Conservation (phyloP, 1,140 invertebrate genomes). For the Teleogryllus occipitalis region DNA sequence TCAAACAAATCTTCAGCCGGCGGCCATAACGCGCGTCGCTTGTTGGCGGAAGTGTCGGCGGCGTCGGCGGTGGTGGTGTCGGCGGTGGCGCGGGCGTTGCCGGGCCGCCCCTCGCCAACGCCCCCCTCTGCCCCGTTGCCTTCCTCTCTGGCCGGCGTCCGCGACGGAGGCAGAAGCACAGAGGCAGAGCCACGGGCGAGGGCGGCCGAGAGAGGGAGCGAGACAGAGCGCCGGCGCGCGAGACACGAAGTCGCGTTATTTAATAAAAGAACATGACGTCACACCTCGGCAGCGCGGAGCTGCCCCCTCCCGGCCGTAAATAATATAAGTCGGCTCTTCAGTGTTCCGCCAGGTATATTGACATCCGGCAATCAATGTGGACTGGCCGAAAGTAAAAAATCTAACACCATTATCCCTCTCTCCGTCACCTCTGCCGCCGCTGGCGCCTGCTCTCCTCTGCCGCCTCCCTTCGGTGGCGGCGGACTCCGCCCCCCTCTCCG, state of each 20-base stretch:
- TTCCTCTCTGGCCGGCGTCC: no score
- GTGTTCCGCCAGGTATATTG: conserved; percentile 3
- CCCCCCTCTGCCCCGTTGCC: no score
- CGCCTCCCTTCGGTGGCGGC: not conserved
- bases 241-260: not conserved
- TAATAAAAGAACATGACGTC: conserved; percentile 5
- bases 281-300: not conserved
- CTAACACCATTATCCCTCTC: conserved; percentile 3
- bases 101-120: not conserved
- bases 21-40: not conserved
- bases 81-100: no score
- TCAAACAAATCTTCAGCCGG: not conserved
- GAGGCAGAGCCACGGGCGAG: no score
- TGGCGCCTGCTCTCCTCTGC: not conserved
- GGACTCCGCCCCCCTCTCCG: not conserved
- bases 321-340: not conserved
- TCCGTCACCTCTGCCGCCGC: not conserved
- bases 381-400: conserved; percentile 4
- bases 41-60: no score
- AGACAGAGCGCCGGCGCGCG: no score
- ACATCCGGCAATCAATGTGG: not conserved
- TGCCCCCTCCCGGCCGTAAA: not conserved
- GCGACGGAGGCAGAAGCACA: not conserved
- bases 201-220: no score
- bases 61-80: no score